phyloP scores from a whole-genome alignment of 2,113 vertebrate species.

The Ploceus nigricollis region DNA sequence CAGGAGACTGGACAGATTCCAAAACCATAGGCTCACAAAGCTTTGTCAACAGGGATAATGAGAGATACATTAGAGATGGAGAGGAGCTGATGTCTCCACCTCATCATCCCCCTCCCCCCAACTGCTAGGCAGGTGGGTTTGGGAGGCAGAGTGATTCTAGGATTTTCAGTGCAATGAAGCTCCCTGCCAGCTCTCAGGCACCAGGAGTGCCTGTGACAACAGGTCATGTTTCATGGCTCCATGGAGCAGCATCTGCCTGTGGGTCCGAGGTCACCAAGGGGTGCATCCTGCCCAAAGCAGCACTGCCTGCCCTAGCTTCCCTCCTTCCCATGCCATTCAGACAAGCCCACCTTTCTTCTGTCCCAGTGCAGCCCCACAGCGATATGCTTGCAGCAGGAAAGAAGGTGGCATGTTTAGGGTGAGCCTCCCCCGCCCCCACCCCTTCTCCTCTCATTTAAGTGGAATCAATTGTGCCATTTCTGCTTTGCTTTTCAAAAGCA shows the following conservation, averaged over 20 bases:
- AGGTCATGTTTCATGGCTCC: not conserved
- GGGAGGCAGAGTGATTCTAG: not conserved
- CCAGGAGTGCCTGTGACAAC: not conserved
- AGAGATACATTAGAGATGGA: not conserved
- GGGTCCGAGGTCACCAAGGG: rapidly evolving
- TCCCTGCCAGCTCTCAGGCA: not conserved
- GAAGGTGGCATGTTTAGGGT: slow-evolving; percentile 70
- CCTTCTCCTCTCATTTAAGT: slow-evolving; percentile 78
- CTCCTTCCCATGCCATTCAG: not conserved
- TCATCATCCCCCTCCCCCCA: not conserved
- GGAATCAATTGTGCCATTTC: slow-evolving; percentile 86
- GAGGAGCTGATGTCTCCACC: not conserved
- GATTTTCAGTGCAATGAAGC: not conserved
- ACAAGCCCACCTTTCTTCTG: not conserved
- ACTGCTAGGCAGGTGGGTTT: not conserved
- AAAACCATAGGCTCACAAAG: not conserved
- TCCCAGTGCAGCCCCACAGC: not conserved
- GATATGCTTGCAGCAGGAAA: slow-evolving; percentile 12
- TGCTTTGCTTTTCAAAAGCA: slow-evolving; percentile 90
- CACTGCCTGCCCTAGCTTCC: not conserved
- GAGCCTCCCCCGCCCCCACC: slow-evolving; percentile 66
- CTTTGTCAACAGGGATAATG: not conserved
- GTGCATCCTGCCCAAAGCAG: not conserved
- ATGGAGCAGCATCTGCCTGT: not conserved
- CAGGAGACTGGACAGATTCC: not conserved